Evolutionary conservation across 2,113 vertebrate species (phyloP).

Genomic region (Hystrix cristata): DNA sequence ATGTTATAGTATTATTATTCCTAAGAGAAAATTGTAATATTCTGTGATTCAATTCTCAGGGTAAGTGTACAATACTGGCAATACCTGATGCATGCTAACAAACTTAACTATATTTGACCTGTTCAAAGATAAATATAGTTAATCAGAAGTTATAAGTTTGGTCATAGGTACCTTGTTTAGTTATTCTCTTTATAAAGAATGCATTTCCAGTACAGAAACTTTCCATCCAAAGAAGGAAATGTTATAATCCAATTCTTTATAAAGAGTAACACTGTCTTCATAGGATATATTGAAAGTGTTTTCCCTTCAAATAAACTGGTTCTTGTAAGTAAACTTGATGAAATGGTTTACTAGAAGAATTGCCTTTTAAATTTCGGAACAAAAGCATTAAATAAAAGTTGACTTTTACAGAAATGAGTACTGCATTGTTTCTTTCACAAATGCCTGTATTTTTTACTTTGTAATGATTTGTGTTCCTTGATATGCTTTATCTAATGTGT

Average conservation of each 20-base stretch:
- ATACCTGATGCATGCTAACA: neutral
- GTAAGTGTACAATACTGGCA: neutral
- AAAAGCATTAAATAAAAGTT: constrained; percentile 66
- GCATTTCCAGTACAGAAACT: constrained; percentile 37
- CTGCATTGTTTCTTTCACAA: constrained; percentile 51
- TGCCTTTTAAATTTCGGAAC: constrained; percentile 67
- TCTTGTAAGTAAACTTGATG: constrained; percentile 50
- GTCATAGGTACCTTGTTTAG: neutral
- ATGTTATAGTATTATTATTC: constrained; percentile 43
- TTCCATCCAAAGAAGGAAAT: constrained; percentile 33
- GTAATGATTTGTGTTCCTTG: constrained; percentile 65
- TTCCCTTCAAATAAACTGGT: constrained; percentile 60
- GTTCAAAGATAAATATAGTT: constrained; percentile 23
- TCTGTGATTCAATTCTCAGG: constrained; percentile 16
- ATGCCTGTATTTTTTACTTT: constrained; percentile 63
- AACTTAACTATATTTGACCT: neutral
- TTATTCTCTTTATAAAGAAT: constrained; percentile 61
- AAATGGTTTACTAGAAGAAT: constrained; percentile 56
- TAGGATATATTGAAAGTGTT: neutral
- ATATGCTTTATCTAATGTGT: constrained; percentile 73
- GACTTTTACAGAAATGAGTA: constrained; percentile 68
- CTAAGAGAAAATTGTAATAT: constrained; percentile 46
- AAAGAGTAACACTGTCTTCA: constrained; percentile 53
- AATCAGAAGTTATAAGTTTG: constrained; percentile 46
- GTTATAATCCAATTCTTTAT: constrained; percentile 43